Conservation (phyloP, 2,113 vertebrate genomes). For the Sardina pilchardus region DNA sequence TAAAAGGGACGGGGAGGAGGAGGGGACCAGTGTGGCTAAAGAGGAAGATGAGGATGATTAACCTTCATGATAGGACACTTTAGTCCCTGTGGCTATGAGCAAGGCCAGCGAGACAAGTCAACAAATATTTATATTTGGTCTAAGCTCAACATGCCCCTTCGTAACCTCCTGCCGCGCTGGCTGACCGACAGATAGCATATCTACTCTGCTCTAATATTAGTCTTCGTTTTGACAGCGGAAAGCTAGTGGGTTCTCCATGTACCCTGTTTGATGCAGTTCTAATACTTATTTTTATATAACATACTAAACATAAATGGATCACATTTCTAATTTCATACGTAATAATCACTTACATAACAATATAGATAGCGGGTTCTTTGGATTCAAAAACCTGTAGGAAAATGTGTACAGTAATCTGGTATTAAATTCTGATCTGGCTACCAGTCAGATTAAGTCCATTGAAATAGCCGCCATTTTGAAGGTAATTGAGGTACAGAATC, state of each 20-base stretch:
- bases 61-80: constrained; percentile 30
- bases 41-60: constrained; percentile 16
- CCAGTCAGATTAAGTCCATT: background rate
- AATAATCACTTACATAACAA: background rate
- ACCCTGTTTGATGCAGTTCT: background rate
- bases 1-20: constrained; percentile 32
- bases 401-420: constrained; percentile 8
- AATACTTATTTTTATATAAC: background rate
- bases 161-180: background rate
- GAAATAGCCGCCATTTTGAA: background rate
- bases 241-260: background rate
- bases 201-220: background rate
- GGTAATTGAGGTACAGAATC: background rate
- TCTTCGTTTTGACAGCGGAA: background rate
- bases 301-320: background rate
- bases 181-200: background rate
- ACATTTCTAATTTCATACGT: background rate
- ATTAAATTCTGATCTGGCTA: background rate
- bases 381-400: background rate
- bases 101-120: background rate
- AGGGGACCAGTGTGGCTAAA: background rate
- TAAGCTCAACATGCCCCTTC: background rate
- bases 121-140: constrained; percentile 13
- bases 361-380: background rate
- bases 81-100: background rate